Conservation (phyloP, 1,140 invertebrate genomes). For the Cotesia typhae region DNA sequence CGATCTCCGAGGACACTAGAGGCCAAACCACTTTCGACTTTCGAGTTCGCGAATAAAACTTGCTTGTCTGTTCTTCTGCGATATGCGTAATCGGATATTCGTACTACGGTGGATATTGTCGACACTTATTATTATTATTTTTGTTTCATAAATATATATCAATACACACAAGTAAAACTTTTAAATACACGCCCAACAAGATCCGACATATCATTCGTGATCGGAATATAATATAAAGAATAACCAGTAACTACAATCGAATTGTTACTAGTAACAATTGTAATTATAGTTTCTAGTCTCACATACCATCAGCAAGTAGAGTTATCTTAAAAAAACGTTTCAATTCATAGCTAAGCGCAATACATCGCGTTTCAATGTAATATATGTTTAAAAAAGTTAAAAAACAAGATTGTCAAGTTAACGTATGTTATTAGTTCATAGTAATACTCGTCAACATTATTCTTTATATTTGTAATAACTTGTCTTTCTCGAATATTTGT, state of each 20-base stretch:
- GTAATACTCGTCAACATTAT: constrained; percentile 2
- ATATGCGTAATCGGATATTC: constrained; percentile 45
- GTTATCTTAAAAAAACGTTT: constrained; percentile 1
- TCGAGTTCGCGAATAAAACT: constrained; percentile 29
- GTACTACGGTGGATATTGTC: constrained; percentile 6
- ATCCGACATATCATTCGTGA: no score
- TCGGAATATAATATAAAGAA: no score
- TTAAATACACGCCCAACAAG: no score
- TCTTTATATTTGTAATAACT: constrained; percentile 12
- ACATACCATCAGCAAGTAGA: not conserved
- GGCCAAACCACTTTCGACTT: constrained; percentile 39
- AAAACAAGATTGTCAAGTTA: constrained; percentile 17
- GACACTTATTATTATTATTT: constrained; percentile 1
- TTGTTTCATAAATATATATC: not conserved
- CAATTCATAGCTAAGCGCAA: not conserved
- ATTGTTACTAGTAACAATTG: no score
- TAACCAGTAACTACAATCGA: no score
- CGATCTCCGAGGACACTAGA: constrained; percentile 27
- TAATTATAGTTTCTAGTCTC: not conserved
- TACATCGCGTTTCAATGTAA: not conserved
- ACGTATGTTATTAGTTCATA: constrained; percentile 3
- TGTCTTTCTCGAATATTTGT: no score
- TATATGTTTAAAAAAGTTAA: not conserved
- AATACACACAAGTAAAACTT: not conserved
- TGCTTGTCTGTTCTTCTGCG: constrained; percentile 31